Evolutionary conservation across 2,888 invertebrate species (phyloP), one percentile per base, ranked within the genome.

Genomic region (Steinernema hermaphroditum): DNA sequence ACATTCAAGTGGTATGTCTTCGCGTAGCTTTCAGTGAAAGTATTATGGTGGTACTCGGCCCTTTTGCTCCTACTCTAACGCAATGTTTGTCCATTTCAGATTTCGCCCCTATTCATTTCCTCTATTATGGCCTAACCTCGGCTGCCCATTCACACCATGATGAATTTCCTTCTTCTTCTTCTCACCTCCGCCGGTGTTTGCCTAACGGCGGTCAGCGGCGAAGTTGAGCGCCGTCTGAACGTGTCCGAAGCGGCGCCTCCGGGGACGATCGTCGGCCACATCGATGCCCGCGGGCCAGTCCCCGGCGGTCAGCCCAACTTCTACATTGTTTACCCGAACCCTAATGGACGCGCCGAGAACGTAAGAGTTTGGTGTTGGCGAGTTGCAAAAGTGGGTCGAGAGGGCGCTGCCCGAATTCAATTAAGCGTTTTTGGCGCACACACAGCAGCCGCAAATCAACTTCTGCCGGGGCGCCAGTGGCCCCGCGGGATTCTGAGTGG

Each of bases 311-410:
- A 78, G 27, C 74, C 80, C 8, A 77, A 77, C 27, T 85, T 80
- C 73, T 78, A 82, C 74, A 77, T 84, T 19, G 82, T 83, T n/a
- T 85, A 80, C 73, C 80, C 85, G 2, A 80, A 84, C 73, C 76
- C 78, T 44, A 74, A 78, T 22, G 79, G 78, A 44, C 32, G 54
- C 29, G 79, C 80, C 0, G 79, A 81, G 54, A 81, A 83, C 76
- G 83, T 83, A 43, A 74, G 79, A 37, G 12, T 8, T 4, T 4
- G 37, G 4, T 12, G 37, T 37, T 37, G 37, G 37, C 6, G 37
- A 12, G 37, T 37, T 69, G 54, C 54, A 54, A 50, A 24, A 19
- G 29, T 24, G 19, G 2, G 27, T 72, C n/a, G 24, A 1, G 43
- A 71, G 16, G 22, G n/a, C n/a, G 29, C 32, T 1, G 27, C 27